These are phyloP conservation scores for Odontomyia ornata DNA, from an alignment of 2,888 invertebrate genomes.

Conservation along the genomic window DNA sequence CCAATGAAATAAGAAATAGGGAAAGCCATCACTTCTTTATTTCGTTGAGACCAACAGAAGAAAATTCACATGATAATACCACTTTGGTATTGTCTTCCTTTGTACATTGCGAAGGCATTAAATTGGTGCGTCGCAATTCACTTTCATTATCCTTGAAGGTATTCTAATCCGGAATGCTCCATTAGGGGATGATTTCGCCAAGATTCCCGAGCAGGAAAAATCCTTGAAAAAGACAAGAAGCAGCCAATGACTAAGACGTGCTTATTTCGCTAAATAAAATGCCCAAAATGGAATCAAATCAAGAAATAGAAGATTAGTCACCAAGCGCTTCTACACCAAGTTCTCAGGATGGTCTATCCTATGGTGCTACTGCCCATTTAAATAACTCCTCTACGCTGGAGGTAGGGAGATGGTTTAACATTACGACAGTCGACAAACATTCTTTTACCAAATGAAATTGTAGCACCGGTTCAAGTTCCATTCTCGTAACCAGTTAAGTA, in stretches of 20 bases:
- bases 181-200: conserved; percentile 48
- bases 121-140: conserved; percentile 35
- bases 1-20: not conserved
- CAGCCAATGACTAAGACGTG: conserved; percentile 47
- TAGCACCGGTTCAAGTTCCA: conserved; percentile 22
- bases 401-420: conserved; percentile 3
- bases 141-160: conserved; percentile 50
- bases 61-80: conserved; percentile 43
- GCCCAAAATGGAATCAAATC: conserved; percentile 51
- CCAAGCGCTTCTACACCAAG: conserved; percentile 39
- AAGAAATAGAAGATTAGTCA: conserved; percentile 51
- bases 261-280: conserved; percentile 52
- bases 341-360: conserved; percentile 10
- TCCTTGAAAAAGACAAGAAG: conserved; percentile 22
- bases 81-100: conserved; percentile 30
- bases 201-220: conserved; percentile 41
- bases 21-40: conserved; percentile 28
- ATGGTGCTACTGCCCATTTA: conserved; percentile 29
- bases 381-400: not conserved
- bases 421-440: conserved; percentile 18
- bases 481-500: not conserved
- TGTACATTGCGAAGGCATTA: not conserved
- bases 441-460: conserved; percentile 5
- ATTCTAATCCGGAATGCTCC: conserved; percentile 50
- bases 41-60: not conserved